Base-by-base conservation (phyloP, 2,797 vertebrate species). In the Sebastes vulpes region DNA sequence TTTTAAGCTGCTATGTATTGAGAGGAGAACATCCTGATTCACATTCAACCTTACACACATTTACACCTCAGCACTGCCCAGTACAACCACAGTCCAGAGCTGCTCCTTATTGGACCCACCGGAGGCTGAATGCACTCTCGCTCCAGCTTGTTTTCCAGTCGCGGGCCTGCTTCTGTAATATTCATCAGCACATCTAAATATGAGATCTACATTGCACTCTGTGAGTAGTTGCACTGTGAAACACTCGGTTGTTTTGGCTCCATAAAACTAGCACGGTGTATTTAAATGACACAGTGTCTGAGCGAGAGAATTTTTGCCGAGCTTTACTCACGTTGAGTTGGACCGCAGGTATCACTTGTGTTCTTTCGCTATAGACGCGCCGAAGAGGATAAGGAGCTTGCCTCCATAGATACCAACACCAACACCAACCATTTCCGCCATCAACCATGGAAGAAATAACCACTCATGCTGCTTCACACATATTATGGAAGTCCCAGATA, bases 1-100 rank as follows among this genome's bases (percentile, higher is more conserved):
- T 75, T 59, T 32, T 3, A 35, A 66, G 21, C 4, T 38, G 46
- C 52, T 73, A 58, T 68, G 81, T 76, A 82, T 78, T 74, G 38
- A 81, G 5, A 25, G 68, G 60, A 72, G 21, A 79, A 77, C 61
- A 73, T 29, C 52, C 53, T 23, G 54, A 21, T 35, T 68, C 65
- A 77, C 28, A 48, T 71, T 77, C 69, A 61, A n/a, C 65, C 26
- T 42, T 18, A 12, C 58, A 12, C 52, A 35, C 35, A 72, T 53
- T 67, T 50, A 58, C 59, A 72, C 32, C 65, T 59, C 60, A 1
- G 9, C 46, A 29, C 61, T 31, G 46, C 42, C 65, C 38, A 12
- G 29, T 25, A 10, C 16, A 46, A 58, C 54, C 35, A 20, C 46
- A 48, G 46, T 18, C 2, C 25, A 9, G 57, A 29, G 56, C 57